These are phyloP conservation scores for Panagrolaimus sp. DNA, from an alignment of 1,140 invertebrate genomes.

Conservation along the genomic window DNA sequence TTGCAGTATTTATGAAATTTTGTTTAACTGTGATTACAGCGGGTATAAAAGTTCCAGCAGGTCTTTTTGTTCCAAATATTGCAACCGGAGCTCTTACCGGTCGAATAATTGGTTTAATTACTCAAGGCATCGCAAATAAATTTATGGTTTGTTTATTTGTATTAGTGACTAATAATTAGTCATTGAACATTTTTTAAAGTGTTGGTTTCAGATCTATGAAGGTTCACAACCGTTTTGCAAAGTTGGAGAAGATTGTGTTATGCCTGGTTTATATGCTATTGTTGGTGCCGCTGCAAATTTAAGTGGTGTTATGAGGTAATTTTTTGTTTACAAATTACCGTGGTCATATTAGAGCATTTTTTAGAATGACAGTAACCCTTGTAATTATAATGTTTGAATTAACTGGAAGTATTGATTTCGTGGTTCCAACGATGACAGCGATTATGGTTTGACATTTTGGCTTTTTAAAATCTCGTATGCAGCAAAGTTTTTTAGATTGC, in stretches of 20 bases:
- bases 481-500: too few relatives aligned
- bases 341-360: neutral
- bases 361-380: constrained; percentile 71
- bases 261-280: constrained; percentile 96
- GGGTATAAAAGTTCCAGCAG: constrained; percentile 76
- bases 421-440: constrained; percentile 86
- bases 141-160: constrained; percentile 28
- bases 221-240: constrained; percentile 85
- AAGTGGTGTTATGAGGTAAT: constrained; percentile 76
- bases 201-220: constrained; percentile 64
- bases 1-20: constrained; percentile 79
- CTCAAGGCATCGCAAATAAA: constrained; percentile 65
- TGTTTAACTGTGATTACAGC: constrained; percentile 95
- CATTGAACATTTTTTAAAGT: constrained; percentile 17
- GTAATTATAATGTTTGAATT: constrained; percentile 99
- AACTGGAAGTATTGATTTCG: constrained; percentile 92
- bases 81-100: constrained; percentile 84
- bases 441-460: constrained; percentile 97
- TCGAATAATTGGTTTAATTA: constrained; percentile 86
- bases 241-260: constrained; percentile 85
- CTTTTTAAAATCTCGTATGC: too few relatives aligned
- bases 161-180: too few relatives aligned
- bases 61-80: constrained; percentile 63
- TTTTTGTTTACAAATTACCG: neutral
- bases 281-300: constrained; percentile 96